Conservation (phyloP, 2,888 invertebrate genomes). For the Eumerus sabulonum region DNA sequence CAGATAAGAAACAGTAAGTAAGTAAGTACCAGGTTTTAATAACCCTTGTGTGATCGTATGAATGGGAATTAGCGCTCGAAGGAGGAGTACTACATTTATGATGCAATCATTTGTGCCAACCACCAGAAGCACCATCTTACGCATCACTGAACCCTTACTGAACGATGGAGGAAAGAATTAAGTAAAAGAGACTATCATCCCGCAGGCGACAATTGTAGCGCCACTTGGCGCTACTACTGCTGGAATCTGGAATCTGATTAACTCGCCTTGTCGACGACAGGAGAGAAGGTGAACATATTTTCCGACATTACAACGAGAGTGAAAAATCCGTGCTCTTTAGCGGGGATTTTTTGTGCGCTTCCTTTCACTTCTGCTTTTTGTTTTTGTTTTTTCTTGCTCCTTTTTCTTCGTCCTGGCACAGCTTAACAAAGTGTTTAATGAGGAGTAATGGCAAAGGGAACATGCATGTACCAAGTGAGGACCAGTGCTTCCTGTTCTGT, state of each 20-base stretch:
- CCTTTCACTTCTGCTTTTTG: no score
- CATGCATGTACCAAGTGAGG: constrained; percentile 61
- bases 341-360: no score
- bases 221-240: constrained; percentile 52
- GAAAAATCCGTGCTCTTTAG: constrained; percentile 55
- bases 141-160: constrained; percentile 57
- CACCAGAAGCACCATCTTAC: constrained; percentile 31
- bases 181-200: constrained; percentile 10
- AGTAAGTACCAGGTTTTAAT: constrained; percentile 38
- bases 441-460: constrained; percentile 63
- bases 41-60: constrained; percentile 2
- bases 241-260: constrained; percentile 31
- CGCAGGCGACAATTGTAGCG: constrained; percentile 41
- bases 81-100: constrained; percentile 24
- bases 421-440: constrained; percentile 69
- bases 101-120: constrained; percentile 53
- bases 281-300: constrained; percentile 41
- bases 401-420: constrained; percentile 10
- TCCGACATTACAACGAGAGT: constrained; percentile 60
- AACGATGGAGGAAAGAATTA: constrained; percentile 34
- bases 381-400: background rate
- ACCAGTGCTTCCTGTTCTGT: constrained; percentile 14
- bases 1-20: no score
- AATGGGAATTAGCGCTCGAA: no score
- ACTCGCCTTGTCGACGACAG: constrained; percentile 15